Evolutionary conservation across 2,113 vertebrate species (phyloP).

Genomic region (Bos taurus): ARS-UCD2.0 NC_037331.1:45961001-45961500

Average conservation of each 20-base stretch:
- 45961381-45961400: neutral
- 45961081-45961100: neutral
- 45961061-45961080: neutral
- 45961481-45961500: too few species aligned
- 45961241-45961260: neutral
- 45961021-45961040: neutral
- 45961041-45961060: neutral
- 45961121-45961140: neutral
- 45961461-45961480: neutral
- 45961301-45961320: neutral
- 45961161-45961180: neutral
- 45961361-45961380: neutral
- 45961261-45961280: neutral
- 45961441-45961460: neutral
- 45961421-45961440: slow-evolving; percentile 1
- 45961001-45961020: neutral
- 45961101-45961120: neutral
- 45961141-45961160: neutral
- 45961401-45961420: neutral
- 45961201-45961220: neutral
- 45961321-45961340: neutral
- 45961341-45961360: neutral
- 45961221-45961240: neutral
- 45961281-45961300: neutral
- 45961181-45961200: neutral